Base-by-base conservation (phyloP, 2,888 invertebrate genomes). In the Anodontia alba region DNA sequence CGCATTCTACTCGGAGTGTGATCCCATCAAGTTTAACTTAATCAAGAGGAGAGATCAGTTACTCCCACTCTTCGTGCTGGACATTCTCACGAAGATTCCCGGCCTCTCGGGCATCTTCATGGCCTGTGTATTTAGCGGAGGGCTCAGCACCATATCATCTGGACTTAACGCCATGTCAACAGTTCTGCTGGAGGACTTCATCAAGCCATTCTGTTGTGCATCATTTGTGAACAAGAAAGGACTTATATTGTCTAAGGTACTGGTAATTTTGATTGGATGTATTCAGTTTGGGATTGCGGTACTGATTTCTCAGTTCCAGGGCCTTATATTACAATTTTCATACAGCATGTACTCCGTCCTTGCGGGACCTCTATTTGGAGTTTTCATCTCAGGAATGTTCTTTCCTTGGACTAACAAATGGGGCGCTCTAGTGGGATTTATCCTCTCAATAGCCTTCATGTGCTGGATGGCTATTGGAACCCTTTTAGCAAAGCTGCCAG, bases 61-160 rank as follows among this genome's bases (percentile, higher is more conserved):
- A 54, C 95, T 98, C 81, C 98, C 98, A 0, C 96, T 97, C 36
- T 98, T 97, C 93, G 98, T 99, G 29, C 97, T 98, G 95, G 96
- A 96, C 79, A 96, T 96, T 83, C 96, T 98, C 92, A 97, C 97
- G 0, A 93, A 96, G 66, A 95, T 96, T 57, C 96, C 96, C 43
- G 98, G 98, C 0, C 95, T 98, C 0, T 97, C 98, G 0, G 98
- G 98, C 2, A 96, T 98, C 90, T 98, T 99, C 94, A 98, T 98
- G 0, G 97, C 98, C 2, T 98, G 98, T 29, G 97, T 99, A 82
- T 99, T 98, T 94, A 98, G 98, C 43, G 98, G 98, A 0, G 98
- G 98, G 91, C 96, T 98, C 87, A 98, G 98, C 33, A 80, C 81
- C 0, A 76, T 84, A 12, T 81, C 84, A 2, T 84, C 85, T 15